Conservation (phyloP, 2,113 vertebrate genomes). For the Pelecanus crispus region DNA sequence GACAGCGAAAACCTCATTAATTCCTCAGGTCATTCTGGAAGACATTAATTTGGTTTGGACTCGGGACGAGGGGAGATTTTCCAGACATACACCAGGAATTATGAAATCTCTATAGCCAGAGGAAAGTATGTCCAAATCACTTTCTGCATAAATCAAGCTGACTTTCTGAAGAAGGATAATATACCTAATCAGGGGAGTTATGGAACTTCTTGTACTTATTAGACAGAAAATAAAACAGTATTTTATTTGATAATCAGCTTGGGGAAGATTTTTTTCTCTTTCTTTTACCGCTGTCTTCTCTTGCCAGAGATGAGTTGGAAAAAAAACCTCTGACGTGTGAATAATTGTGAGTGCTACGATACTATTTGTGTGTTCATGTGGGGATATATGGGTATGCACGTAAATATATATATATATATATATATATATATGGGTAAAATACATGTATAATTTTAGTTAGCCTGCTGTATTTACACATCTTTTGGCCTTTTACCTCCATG, state of each 20-base stretch:
- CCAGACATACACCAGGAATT: conserved; percentile 93
- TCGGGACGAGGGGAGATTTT: conserved; percentile 86
- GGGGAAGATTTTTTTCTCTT: conserved; percentile 53
- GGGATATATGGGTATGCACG: neutral
- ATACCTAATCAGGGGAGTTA: conserved; percentile 88
- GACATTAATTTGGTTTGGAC: conserved; percentile 98
- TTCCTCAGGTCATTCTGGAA: conserved; percentile 91
- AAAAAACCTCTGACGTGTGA: neutral
- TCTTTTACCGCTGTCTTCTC: conserved; percentile 56
- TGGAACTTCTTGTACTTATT: conserved; percentile 93
- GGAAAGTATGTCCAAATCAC: conserved; percentile 90
- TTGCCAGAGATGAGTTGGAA: conserved; percentile 60
- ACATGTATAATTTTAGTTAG: neutral
- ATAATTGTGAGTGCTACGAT: neutral
- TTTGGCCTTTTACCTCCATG: neutral
- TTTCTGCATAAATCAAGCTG: conserved; percentile 88
- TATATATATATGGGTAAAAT: neutral
- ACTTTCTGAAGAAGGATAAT: conserved; percentile 85
- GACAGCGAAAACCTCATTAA: conserved; percentile 95
- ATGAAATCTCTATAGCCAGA: conserved; percentile 89
- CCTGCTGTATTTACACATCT: neutral
- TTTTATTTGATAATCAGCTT: conserved; percentile 90
- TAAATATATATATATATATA: neutral
- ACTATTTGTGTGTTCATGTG: neutral
- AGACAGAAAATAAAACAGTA: conserved; percentile 90